Percentiles rank a stretch among this genome's conserved stretches.
These are phyloP conservation scores for Rhyzopertha dominica DNA, from an alignment of 1,140 invertebrate genomes.

Conservation along the genomic window DNA sequence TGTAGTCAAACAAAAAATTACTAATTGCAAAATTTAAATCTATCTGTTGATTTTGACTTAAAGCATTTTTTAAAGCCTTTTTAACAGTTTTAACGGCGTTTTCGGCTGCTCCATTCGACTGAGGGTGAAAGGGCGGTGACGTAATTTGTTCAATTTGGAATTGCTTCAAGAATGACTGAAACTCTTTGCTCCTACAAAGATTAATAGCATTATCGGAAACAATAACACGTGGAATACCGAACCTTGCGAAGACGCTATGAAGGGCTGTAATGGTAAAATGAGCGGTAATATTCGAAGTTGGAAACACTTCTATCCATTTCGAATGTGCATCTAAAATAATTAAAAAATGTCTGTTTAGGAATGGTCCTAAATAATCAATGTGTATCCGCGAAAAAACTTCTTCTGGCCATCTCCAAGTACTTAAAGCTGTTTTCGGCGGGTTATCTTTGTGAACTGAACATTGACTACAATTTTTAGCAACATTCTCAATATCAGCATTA, in stretches of 20 bases:
- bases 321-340: slow-evolving; percentile 13
- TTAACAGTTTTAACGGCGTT: slow-evolving; percentile 44
- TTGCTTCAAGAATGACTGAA: slow-evolving; percentile 31
- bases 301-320: slow-evolving; percentile 15
- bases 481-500: slow-evolving; percentile 12
- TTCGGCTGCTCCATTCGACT: slow-evolving; percentile 43
- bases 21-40: slow-evolving; percentile 4
- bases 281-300: slow-evolving; percentile 4
- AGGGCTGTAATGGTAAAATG: slow-evolving; percentile 3
- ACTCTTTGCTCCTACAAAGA: slow-evolving; percentile 32
- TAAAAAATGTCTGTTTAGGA: slow-evolving; percentile 13
- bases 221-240: slow-evolving; percentile 37
- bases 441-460: slow-evolving; percentile 9
- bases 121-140: slow-evolving; percentile 37
- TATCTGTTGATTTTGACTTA: slow-evolving; percentile 8
- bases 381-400: slow-evolving; percentile 9
- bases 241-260: slow-evolving; percentile 15
- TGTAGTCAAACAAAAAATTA: slow-evolving; percentile 28
- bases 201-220: slow-evolving; percentile 39
- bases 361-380: slow-evolving; percentile 14
- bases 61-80: slow-evolving; percentile 34
- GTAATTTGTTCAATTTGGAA: slow-evolving; percentile 36
- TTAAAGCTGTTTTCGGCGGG: slow-evolving; percentile 10
- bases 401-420: slow-evolving; percentile 10
- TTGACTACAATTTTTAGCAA: slow-evolving; percentile 7